phyloP scores from a whole-genome alignment of 2,797 vertebrate species.

The Avahi laniger region DNA sequence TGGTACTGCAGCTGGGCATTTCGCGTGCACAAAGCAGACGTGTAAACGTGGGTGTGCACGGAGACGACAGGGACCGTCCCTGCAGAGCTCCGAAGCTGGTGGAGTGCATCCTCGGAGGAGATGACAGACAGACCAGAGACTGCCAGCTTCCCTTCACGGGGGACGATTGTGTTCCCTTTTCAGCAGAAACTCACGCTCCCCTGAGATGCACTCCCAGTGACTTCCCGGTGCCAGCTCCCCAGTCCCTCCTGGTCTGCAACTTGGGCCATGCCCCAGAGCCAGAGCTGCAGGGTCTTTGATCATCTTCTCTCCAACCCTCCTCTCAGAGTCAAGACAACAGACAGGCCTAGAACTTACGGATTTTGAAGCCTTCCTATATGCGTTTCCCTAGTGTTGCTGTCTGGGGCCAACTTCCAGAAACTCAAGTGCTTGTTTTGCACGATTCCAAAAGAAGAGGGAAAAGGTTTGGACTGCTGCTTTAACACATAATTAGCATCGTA shows the following conservation, averaged over 20 bases:
- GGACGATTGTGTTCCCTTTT: not conserved
- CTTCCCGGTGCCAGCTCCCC: not conserved
- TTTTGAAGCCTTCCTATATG: not conserved
- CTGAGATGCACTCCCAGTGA: not conserved
- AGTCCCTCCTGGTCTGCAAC: not conserved
- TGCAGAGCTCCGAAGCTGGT: not conserved
- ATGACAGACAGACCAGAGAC: not conserved
- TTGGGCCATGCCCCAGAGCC: not conserved
- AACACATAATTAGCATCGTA: slow-evolving; percentile 68
- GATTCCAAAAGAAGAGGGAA: slow-evolving; percentile 32
- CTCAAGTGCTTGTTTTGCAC: slow-evolving; percentile 18
- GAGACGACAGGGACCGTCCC: not conserved
- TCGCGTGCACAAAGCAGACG: not conserved
- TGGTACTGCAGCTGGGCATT: not conserved
- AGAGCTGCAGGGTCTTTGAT: not conserved
- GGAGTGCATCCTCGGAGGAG: not conserved
- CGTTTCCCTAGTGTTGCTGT: not conserved
- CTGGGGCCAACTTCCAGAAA: not conserved
- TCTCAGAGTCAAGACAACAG: not conserved
- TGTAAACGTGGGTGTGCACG: not conserved
- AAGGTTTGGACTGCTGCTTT: not conserved
- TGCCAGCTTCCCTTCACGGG: not conserved
- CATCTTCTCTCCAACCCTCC: not conserved
- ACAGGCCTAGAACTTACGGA: not conserved
- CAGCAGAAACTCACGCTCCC: not conserved